A percentile compares a stretch with the other conserved stretches of the same genome.
Evolutionary conservation across 2,888 invertebrate genomes (phyloP).

Genomic region (Oegoconia quadripuncta): DNA sequence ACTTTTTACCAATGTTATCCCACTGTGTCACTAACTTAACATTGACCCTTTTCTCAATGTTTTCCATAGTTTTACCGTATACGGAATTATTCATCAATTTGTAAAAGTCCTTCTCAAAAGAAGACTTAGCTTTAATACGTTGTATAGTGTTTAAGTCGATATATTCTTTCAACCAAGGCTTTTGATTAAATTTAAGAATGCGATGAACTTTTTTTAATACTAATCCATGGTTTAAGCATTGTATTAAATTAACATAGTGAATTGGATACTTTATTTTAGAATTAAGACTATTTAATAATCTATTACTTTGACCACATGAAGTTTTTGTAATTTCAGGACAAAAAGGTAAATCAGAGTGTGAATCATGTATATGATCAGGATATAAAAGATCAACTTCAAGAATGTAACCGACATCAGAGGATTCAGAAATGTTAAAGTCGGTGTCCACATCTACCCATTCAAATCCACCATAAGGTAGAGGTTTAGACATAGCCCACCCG

Average conservation of each 20-base stretch:
- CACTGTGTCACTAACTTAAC: conserved; percentile 37
- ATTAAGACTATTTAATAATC: conserved; percentile 22
- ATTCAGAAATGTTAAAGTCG: conserved; percentile 14
- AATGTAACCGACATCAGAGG: conserved; percentile 20
- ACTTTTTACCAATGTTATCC: conserved; percentile 27
- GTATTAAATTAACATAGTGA: conserved; percentile 27
- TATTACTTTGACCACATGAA: conserved; percentile 7
- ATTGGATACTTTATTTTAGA: conserved; percentile 22
- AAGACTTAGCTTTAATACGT: no score
- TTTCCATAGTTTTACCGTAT: conserved; percentile 47
- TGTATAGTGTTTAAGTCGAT: conserved; percentile 46
- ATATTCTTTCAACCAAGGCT: conserved; percentile 40
- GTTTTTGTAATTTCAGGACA: conserved; percentile 17
- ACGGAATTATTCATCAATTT: conserved; percentile 49
- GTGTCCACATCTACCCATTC: conserved; percentile 27
- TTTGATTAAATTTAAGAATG: conserved; percentile 37
- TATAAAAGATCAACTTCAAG: conserved; percentile 35
- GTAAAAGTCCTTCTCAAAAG: conserved; percentile 46
- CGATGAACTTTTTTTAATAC: conserved; percentile 21
- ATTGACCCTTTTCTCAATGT: conserved; percentile 34
- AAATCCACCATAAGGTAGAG: conserved; percentile 31
- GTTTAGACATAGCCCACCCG: conserved; percentile 37
- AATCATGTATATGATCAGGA: conserved; percentile 26
- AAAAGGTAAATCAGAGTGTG: conserved; percentile 30
- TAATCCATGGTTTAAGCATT: conserved; percentile 23